A percentile compares a stretch with the other conserved stretches of the same genome.
Evolutionary conservation across 2,113 vertebrate species (phyloP).

Genomic region (Gobiocypris rarus): DNA sequence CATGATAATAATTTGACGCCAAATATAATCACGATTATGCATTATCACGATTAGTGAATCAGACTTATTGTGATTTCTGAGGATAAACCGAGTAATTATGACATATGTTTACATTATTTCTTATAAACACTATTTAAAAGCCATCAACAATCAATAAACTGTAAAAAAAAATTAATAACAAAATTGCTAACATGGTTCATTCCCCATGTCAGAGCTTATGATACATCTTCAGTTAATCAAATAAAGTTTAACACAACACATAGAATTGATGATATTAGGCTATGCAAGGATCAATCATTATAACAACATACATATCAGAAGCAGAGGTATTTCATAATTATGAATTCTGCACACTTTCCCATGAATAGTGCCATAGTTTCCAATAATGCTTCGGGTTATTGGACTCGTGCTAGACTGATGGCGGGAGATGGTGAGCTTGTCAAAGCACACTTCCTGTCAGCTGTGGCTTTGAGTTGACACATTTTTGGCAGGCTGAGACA

Average conservation of each 20-base stretch:
- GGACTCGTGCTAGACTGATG: conserved; percentile 16
- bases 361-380: not conserved
- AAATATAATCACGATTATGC: accelerated
- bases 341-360: not conserved
- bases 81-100: too few relatives aligned
- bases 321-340: not conserved
- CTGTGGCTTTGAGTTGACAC: conserved; percentile 1
- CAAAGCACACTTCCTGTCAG: conserved; percentile 12
- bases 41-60: too few relatives aligned
- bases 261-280: not conserved
- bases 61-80: too few relatives aligned
- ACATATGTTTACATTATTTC: not conserved
- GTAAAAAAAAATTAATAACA: too few relatives aligned
- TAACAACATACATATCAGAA: not conserved
- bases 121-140: not conserved
- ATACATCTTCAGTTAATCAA: not conserved
- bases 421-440: not conserved
- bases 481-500: not conserved
- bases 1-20: not conserved
- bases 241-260: too few relatives aligned
- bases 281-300: too few relatives aligned
- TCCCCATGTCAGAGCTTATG: not conserved
- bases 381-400: not conserved
- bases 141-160: not conserved
- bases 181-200: too few relatives aligned